Evolutionary conservation across 2,888 invertebrate species (phyloP), one percentile per base, ranked within the genome.

Genomic region (Cynaeus angustus): DNA sequence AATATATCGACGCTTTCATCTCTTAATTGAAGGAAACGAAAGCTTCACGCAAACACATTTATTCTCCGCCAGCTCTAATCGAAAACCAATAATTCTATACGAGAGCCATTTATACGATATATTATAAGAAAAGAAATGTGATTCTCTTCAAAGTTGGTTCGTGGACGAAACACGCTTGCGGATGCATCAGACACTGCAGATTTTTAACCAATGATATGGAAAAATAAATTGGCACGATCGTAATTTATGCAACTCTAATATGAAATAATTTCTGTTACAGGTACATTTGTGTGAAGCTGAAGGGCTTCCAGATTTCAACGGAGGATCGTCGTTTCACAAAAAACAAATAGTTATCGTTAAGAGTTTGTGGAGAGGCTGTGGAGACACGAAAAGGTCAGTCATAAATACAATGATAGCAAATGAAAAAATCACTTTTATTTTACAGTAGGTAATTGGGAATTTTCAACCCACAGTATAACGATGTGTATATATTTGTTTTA

Each of bases 261-360:
- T 55, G 58, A 48, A 37, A 50, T 64, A 61, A 38, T 65, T 71
- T 77, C 73, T 76, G 52, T 81, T 82, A 37, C 86, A 92, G 92
- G 88, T 92, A 72, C 92, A 93, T 84, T 86, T 93, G 16, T 93
- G 92, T 87, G 92, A 93, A 84, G 92, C 92, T 52, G 92, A 92
- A 81, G 92, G 92, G 1, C 89, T 92, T 76, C 90, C 90, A 72
- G 91, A 91, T 73, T 87, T 86, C 87, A 91, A 89, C 85, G 91
- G 91, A 50, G 86, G 87, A 37, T 88, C 90, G 70, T 89, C 88
- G 71, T 89, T 89, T 74, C 89, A 89, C 79, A 92, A 91, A 84
- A 91, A 91, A 78, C 92, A 91, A 75, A 87, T 91, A 83, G 92
- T 93, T 72, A 89, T 93, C 82, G 92, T 93, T 72, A 91, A 92